Base-by-base conservation (phyloP, 2,113 vertebrate genomes). In the Sphaerodactylus townsendi region DNA sequence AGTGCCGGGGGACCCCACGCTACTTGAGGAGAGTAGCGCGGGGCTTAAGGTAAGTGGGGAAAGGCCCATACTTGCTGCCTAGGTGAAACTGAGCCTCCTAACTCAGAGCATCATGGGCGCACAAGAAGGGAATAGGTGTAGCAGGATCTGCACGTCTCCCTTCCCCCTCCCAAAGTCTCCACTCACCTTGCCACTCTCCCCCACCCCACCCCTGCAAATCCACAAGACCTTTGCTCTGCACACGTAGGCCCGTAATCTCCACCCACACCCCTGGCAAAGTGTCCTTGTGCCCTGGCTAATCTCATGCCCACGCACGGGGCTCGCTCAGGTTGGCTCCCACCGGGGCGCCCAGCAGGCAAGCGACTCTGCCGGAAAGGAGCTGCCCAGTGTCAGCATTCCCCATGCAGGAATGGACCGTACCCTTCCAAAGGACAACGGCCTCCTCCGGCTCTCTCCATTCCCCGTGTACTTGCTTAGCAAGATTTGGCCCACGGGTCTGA, bases 181-280 rank as follows among this genome's bases (percentile, higher is more conserved):
- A 14, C 17, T 14, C 19, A 1, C 3, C 14, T 9, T 2, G 53
- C 35, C 74, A 7, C 1, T 62, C 77, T 73, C 44, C 10, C 73
- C 28, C 28, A 19, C 59, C 59, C 59, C 59, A 25, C 25, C 56
- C 9, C 62, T 65, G 33, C 62, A 68, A 68, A 76, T 77, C 82
- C 73, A 15, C 44, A 25, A 7, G 11, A n/a, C 17, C 1, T 17
- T 62, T 10, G 59, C 33, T 17, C 30, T 15, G 1, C 66, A 77
- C 65, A 59, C 1, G 74, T 25, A 25, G 8, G 17, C 39, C 37
- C 35, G 2, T 84, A 84, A 84, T 84, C 82, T 65, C 77, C 82
- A 10, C 82, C 82, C 65, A 84, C 82, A 1, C 10, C 64, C 23
- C 8, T 30, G 35, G 23, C 69, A 7, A 4, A 28, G 35, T 66